Conservation (phyloP, 2,797 vertebrate species). For the Harpagifer antarcticus region DNA sequence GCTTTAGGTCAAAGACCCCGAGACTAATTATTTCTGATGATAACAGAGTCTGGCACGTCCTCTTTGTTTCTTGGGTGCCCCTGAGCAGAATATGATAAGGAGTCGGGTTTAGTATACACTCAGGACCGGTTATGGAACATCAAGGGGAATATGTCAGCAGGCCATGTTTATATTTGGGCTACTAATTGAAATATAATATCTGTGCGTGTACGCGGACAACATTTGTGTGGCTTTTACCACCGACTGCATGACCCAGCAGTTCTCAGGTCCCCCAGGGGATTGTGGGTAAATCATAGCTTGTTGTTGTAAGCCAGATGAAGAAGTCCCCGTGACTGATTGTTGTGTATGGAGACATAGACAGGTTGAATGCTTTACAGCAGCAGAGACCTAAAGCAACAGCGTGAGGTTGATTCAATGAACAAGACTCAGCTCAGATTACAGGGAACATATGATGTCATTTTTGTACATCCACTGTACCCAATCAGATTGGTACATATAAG, state of each 20-base stretch:
- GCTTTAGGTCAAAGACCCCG: constrained; percentile 12
- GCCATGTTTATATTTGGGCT: constrained; percentile 6
- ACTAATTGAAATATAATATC: constrained; percentile 42
- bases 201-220: not conserved
- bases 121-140: constrained; percentile 18
- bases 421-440: constrained; percentile 17
- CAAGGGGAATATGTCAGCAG: constrained; percentile 27
- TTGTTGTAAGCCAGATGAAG: constrained; percentile 31
- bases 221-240: constrained; percentile 18
- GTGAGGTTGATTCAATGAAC: constrained; percentile 27
- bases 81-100: constrained; percentile 13
- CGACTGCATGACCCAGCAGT: constrained; percentile 35
- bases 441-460: constrained; percentile 21
- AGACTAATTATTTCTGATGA: constrained; percentile 9
- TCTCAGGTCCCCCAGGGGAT: constrained; percentile 22
- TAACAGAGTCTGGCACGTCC: not conserved
- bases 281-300: constrained; percentile 53
- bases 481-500: constrained; percentile 39
- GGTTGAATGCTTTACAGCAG: constrained; percentile 24
- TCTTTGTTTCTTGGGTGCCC: constrained; percentile 10
- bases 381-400: constrained; percentile 7
- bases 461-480: constrained; percentile 8
- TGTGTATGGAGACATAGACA: constrained; percentile 12
- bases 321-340: constrained; percentile 43
- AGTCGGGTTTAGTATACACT: constrained; percentile 24